Base-by-base conservation (phyloP, 2,888 invertebrate genomes). In the Lampropteryx suffumata region DNA sequence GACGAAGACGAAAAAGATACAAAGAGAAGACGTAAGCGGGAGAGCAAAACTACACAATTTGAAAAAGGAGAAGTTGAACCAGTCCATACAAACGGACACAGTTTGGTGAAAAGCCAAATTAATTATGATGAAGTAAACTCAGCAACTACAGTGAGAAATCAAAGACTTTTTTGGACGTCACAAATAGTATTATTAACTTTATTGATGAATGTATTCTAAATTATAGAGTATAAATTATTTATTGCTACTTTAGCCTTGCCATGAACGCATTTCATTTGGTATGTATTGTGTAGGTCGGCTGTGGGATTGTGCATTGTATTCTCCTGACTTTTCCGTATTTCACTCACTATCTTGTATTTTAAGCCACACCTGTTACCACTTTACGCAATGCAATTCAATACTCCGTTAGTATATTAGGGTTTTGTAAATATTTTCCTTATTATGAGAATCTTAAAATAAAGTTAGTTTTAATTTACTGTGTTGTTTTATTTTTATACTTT, bases 231-330 rank as follows among this genome's bases (percentile, higher is more conserved):
- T 78, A 71, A 80, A 67, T 82, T 84, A 87, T 87, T 88, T 88
- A 88, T 87, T 87, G 74, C 71, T 75, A 71, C 67, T 67, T 82
- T 82, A 76, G 77, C 78, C 84, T 87, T 85, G 89, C 87, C 87
- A 88, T 88, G 75, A 77, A 72, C 82, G 87, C 87, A 89, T 88
- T 87, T 87, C 72, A 46, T 29, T 45, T 13, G 42, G 26, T 42
- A 34, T 45, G 72, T 74, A 69, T 71, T 60, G 61, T 63, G 50
- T 54, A 50, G 56, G 54, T 56, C 47, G 66, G 71, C 71, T 70
- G 74, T 64, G 73, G 71, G 73, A 41, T 48, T 44, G 51, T 60
- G 56, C 28, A 49, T 57, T 48, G 40, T 41, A 49, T 47, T 46
- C 45, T 47, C 54, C 48, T 29, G 14, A 24, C 24, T 51, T 37